Percentiles rank a stretch among this genome's conserved stretches.
Conservation (phyloP, 2,797 vertebrate species). For the Psittacula derbiana region DNA sequence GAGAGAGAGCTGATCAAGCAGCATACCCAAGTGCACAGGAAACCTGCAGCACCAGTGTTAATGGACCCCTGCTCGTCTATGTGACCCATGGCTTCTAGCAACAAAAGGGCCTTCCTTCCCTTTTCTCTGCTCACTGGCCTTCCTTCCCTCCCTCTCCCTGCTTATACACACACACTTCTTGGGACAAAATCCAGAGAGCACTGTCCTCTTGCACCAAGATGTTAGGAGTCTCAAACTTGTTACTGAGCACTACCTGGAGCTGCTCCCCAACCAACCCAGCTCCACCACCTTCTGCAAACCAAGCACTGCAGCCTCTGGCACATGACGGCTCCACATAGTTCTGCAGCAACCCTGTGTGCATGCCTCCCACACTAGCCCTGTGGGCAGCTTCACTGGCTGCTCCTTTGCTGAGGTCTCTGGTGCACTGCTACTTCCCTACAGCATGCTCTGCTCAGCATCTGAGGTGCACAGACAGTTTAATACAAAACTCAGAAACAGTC, state of each 20-base stretch:
- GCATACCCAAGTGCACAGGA: fast-evolving
- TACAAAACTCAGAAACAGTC: not conserved
- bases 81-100: not conserved
- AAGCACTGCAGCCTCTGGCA: fast-evolving
- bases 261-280: not conserved
- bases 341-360: not conserved
- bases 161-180: not conserved
- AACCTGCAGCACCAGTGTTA: not conserved
- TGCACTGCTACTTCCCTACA: not conserved
- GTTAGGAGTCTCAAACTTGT: not conserved
- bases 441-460: not conserved
- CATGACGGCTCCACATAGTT: fast-evolving
- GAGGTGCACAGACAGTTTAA: not conserved
- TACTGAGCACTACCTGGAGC: not conserved
- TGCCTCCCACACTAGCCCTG: fast-evolving
- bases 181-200: not conserved
- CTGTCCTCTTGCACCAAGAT: not conserved
- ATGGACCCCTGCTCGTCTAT: not conserved
- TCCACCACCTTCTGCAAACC: not conserved
- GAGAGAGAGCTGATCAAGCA: not conserved
- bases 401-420: not conserved
- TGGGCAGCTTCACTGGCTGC: not conserved
- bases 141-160: not conserved
- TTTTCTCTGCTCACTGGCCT: not conserved
- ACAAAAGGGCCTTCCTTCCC: not conserved